Evolutionary conservation across 2,888 invertebrate species (phyloP).

Genomic region (Liposcelis brunnea): DNA sequence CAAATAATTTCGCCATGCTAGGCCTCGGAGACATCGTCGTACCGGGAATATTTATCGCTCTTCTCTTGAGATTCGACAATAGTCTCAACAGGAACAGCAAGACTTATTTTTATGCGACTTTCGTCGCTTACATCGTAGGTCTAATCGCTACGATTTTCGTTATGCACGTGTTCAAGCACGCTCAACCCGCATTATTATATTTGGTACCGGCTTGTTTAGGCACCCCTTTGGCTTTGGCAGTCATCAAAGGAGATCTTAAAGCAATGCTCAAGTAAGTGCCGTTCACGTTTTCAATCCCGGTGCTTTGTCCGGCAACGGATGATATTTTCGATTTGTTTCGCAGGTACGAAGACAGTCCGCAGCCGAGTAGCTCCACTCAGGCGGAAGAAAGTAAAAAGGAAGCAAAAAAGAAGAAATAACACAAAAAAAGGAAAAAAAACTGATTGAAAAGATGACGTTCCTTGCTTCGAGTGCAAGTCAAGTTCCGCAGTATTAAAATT

Average conservation of each 20-base stretch:
- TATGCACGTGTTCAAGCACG: constrained; percentile 97
- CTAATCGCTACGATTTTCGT: constrained; percentile 86
- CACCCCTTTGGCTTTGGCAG: constrained; percentile 73
- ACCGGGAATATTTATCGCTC: constrained; percentile 96
- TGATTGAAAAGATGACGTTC: too few species aligned
- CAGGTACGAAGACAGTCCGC: constrained; percentile 52
- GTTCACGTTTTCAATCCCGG: background rate
- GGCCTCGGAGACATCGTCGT: constrained; percentile 98
- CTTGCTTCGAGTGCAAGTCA: too few species aligned
- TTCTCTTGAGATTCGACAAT: constrained; percentile 87
- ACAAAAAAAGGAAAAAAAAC: too few species aligned
- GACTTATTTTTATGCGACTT: constrained; percentile 78
- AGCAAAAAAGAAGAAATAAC: constrained; percentile 23
- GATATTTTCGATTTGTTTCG: background rate
- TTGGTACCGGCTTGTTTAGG: constrained; percentile 92
- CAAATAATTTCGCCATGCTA: constrained; percentile 94
- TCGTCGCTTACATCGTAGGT: constrained; percentile 85
- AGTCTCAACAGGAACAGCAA: constrained; percentile 63
- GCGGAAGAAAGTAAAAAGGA: constrained; percentile 23
- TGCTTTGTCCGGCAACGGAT: background rate
- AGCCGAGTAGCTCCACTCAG: constrained; percentile 28
- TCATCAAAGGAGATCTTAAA: constrained; percentile 77
- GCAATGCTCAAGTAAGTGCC: constrained; percentile 70
- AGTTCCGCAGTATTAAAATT: too few species aligned
- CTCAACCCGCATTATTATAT: constrained; percentile 93